A percentile compares a stretch with the other conserved stretches of the same genome.
These are phyloP conservation scores for Macrophya annulata DNA, from an alignment of 2,888 invertebrate genomes.

Conservation along the genomic window DNA sequence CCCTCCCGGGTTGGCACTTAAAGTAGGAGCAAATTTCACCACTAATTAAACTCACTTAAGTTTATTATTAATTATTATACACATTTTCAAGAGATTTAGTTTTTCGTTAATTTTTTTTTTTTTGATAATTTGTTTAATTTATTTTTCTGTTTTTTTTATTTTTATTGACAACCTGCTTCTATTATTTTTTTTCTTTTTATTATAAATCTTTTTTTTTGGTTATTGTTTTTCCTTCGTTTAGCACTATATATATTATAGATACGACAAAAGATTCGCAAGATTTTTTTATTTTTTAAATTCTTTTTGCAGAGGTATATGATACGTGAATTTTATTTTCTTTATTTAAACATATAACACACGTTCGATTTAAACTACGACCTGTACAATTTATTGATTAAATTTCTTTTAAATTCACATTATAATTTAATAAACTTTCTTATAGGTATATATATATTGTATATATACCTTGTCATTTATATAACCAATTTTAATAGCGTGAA, in stretches of 20 bases:
- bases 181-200: neutral
- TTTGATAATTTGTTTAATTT: no score
- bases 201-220: neutral
- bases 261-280: neutral
- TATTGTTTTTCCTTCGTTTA: neutral
- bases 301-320: neutral
- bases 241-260: no score
- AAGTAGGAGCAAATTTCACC: slow-evolving; percentile 52
- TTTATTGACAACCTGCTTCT: no score
- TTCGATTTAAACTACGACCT: no score
- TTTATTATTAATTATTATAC: slow-evolving; percentile 37
- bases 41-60: slow-evolving; percentile 30
- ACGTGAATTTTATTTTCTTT: neutral
- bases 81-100: neutral
- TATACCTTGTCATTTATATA: no score
- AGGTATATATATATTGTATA: no score
- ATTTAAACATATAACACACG: neutral
- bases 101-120: neutral
- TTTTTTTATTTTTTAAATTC: neutral
- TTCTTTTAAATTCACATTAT: no score
- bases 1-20: slow-evolving; percentile 54
- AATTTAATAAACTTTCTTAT: no score
- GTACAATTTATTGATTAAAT: no score
- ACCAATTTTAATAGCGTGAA: no score
- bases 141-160: neutral